Conservation (phyloP, 2,797 vertebrate species). For the Pristis pectinata region DNA sequence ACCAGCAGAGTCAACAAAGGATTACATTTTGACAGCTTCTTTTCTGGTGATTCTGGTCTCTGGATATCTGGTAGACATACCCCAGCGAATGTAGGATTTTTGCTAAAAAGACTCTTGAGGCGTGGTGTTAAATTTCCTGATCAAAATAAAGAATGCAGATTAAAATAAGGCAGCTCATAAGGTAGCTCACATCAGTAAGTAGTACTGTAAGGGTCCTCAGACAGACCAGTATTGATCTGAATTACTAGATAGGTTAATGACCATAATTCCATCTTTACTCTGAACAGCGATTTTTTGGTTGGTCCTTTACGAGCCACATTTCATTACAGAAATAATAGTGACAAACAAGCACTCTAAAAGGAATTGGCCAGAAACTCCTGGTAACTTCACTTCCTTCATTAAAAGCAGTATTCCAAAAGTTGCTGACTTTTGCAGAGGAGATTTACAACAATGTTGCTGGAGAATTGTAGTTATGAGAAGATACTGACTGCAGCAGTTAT, state of each 20-base stretch:
- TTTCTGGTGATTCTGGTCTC: conserved; percentile 48
- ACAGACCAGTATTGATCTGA: not conserved
- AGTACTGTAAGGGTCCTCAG: not conserved
- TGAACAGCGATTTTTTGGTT: not conserved
- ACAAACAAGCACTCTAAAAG: not conserved
- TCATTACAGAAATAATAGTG: not conserved
- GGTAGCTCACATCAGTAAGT: not conserved
- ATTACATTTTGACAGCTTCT: conserved; percentile 51
- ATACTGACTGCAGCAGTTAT: no score
- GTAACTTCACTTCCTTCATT: no score
- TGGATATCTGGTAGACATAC: conserved; percentile 51
- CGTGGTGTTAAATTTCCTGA: conserved; percentile 51
- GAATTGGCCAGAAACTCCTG: not conserved
- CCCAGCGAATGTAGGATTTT: conserved; percentile 48
- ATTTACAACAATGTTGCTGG: no score
- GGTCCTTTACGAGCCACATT: not conserved
- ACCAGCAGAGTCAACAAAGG: conserved; percentile 53
- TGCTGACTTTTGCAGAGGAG: not conserved
- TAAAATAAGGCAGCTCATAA: not conserved
- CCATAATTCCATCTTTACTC: not conserved
- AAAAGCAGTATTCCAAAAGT: not conserved
- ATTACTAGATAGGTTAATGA: not conserved
- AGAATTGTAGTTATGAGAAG: no score
- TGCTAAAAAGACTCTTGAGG: conserved; percentile 50
- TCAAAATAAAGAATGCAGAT: conserved; percentile 40